Evolutionary conservation across 1,140 invertebrate genomes (phyloP), one percentile per base, ranked within the genome.

Genomic region (Hylaeus volcanicus): DNA sequence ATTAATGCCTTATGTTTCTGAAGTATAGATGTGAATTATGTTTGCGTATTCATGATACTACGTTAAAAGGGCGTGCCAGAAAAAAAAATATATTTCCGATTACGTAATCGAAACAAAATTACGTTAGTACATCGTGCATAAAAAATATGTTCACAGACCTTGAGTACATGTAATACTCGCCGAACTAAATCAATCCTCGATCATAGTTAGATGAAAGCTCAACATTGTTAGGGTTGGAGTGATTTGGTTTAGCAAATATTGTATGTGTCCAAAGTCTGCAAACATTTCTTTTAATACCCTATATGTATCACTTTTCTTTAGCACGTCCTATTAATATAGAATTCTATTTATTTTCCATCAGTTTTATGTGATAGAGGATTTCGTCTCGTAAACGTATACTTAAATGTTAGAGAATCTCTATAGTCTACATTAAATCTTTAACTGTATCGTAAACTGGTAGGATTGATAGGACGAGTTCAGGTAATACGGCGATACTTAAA

Each of bases 311-410:
- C 39, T 66, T 83, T 79, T 73, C 80, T 78, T 77, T 43, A 68
- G 71, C 70, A 76, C 86, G 83, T 76, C 76, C 86, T 87, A 14
- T 79, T 83, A 73, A 78, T 77, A 39, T 56, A 75, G 63, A 11
- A 60, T 26, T 3, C 11, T 63, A 5, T 39, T 45, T 68, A 43
- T 37, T 63, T 45, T 74, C 55, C 41, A 51, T 63, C 14, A 4
- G 43, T 58, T 37, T 43, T 74, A 53, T 60, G 11, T 51, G 6
- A 2, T 65, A 58, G 9, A 56, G 48, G 8, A 56, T 64, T 26
- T 37, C 41, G 26, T 65, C 4, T 12, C 1, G 55, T 56, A n/a
- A 51, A 58, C 39, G 45, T 48, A 37, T 64, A 55, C 55, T 65
- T 79, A 64, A 74, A 37, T 74, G 53, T 56, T 80, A 80, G 76